These are phyloP conservation scores for Bedellia somnulentella DNA, from an alignment of 2,888 invertebrate genomes.

Conservation along the genomic window DNA sequence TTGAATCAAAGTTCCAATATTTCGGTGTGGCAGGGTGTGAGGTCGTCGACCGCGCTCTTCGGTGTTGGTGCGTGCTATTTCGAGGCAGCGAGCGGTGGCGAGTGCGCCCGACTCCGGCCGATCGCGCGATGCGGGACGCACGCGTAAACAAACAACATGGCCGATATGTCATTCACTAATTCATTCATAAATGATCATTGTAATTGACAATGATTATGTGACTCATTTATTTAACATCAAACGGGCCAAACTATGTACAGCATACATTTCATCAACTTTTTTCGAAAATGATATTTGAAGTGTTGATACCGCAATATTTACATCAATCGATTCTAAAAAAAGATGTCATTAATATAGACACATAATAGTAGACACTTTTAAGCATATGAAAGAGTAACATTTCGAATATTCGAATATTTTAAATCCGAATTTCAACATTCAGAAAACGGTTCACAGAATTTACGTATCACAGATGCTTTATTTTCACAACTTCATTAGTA, in stretches of 20 bases:
- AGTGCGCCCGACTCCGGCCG: conserved; percentile 34
- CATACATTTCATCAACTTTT: conserved; percentile 13
- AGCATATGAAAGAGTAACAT: too few species aligned
- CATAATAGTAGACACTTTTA: too few species aligned
- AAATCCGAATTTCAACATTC: too few species aligned
- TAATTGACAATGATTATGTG: conserved; percentile 37
- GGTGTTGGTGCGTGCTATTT: conserved; percentile 51
- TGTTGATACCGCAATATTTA: too few species aligned
- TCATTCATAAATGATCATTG: conserved; percentile 53
- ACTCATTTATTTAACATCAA: too few species aligned
- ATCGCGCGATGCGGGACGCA: conserved; percentile 29
- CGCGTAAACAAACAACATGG: conserved; percentile 56
- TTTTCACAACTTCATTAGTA: too few species aligned
- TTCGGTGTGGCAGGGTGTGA: conserved; percentile 48
- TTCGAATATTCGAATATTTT: too few species aligned
- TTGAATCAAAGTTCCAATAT: conserved; percentile 45
- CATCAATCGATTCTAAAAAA: too few species aligned
- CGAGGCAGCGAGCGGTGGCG: conserved; percentile 32
- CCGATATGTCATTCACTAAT: conserved; percentile 57
- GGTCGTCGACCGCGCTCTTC: conserved; percentile 52
- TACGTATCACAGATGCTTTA: too few species aligned
- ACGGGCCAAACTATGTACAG: conserved; percentile 21
- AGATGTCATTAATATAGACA: too few species aligned
- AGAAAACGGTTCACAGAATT: too few species aligned
- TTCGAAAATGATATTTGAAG: too few species aligned